phyloP scores from a whole-genome alignment of 2,797 vertebrate species.

The Anolis apletophallus region DNA sequence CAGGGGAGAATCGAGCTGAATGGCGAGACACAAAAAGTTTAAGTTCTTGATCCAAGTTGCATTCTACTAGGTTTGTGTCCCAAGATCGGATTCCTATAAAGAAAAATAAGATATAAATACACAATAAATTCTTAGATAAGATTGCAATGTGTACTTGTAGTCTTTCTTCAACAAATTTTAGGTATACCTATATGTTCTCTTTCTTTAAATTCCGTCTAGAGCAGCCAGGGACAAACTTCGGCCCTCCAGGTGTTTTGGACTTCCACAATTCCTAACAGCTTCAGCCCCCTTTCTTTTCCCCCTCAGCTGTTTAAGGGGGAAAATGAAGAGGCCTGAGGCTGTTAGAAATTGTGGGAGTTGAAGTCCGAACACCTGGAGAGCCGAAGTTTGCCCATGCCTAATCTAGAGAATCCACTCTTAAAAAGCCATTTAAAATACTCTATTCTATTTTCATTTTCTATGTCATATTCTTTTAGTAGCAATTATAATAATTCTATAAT shows the following conservation, averaged over 20 bases:
- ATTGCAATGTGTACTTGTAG: conserved; percentile 4
- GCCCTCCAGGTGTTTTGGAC: too few relatives aligned
- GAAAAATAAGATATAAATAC: conserved; percentile 62
- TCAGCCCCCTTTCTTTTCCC: too few relatives aligned
- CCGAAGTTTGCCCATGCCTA: too few relatives aligned
- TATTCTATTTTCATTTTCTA: not conserved
- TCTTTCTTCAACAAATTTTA: conserved; percentile 17
- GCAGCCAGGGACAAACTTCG: too few relatives aligned
- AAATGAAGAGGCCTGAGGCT: too few relatives aligned
- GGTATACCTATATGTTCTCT: not conserved
- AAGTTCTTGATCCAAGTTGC: conserved; percentile 97
- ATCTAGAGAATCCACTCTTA: not conserved
- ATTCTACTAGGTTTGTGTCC: conserved; percentile 95
- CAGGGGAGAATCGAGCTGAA: conserved; percentile 95
- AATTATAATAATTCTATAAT: not conserved
- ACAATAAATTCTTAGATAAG: conserved; percentile 7
- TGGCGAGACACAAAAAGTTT: conserved; percentile 98
- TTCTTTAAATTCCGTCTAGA: not conserved
- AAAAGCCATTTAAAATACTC: not conserved
- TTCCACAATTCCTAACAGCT: too few relatives aligned
- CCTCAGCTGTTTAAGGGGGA: too few relatives aligned
- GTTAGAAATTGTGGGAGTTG: too few relatives aligned
- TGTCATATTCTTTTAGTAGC: not conserved
- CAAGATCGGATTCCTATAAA: conserved; percentile 94
- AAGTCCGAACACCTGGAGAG: too few relatives aligned